Conservation (phyloP, 53 echinoderm and acorn worm genomes). For the Paelopatides confundens region DNA sequence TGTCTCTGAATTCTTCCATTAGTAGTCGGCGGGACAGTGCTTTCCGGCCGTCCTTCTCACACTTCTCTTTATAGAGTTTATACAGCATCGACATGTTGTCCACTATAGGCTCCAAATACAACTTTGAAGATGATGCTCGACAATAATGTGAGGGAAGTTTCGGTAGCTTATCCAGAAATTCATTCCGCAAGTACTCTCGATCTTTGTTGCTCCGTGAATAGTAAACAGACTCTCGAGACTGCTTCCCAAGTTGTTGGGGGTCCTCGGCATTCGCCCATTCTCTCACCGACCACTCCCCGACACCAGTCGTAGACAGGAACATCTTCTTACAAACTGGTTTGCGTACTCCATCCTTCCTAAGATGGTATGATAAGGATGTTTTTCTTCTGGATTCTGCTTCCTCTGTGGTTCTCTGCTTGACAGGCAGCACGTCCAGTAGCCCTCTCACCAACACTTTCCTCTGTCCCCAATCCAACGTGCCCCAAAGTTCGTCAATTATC, state of each 20-base stretch:
- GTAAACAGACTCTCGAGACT: background rate
- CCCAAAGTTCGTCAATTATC: constrained; percentile 21
- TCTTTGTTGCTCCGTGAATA: constrained; percentile 15
- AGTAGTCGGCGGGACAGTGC: constrained; percentile 46
- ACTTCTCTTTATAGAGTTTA: no score
- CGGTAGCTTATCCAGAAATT: constrained; percentile 43
- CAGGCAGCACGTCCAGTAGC: constrained; percentile 10
- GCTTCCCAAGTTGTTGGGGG: background rate
- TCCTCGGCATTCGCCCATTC: background rate
- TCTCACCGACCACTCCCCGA: constrained; percentile 54
- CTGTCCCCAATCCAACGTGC: constrained; percentile 41
- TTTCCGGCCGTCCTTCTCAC: constrained; percentile 23
- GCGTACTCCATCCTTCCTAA: constrained; percentile 10
- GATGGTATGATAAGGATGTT: constrained; percentile 12
- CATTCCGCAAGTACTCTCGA: constrained; percentile 15
- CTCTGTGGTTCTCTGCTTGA: constrained; percentile 22
- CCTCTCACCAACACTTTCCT: constrained; percentile 34
- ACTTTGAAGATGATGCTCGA: no score
- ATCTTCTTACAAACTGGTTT: constrained; percentile 50
- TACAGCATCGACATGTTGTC: constrained; percentile 38
- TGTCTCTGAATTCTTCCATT: background rate
- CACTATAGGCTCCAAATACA: constrained; percentile 23
- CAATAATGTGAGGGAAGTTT: constrained; percentile 60
- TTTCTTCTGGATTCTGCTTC: background rate
- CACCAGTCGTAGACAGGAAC: constrained; percentile 38